Conservation (phyloP, 1,140 invertebrate species). For the Condylostylus longicornis region DNA sequence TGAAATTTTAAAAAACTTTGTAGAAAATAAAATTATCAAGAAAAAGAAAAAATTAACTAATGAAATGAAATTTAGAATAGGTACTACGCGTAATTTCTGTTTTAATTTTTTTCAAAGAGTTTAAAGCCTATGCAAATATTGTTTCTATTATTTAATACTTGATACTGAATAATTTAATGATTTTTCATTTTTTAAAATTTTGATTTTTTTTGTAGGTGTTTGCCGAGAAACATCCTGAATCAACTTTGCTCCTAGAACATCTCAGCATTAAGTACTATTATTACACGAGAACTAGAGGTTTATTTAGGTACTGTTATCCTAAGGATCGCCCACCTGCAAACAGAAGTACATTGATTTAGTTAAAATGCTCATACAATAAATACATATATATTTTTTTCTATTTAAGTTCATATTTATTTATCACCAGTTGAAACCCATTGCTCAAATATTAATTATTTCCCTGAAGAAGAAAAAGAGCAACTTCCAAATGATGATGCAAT, state of each 20-base stretch:
- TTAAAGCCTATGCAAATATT: no score
- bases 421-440: conserved; percentile 89
- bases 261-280: conserved; percentile 71
- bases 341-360: conserved; percentile 43
- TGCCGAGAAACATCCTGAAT: conserved; percentile 50
- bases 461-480: conserved; percentile 26
- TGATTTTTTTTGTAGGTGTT: conserved; percentile 48
- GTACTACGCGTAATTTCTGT: no score
- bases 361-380: not conserved
- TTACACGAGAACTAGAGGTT: conserved; percentile 71
- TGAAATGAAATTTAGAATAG: no score
- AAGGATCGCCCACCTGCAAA: conserved; percentile 59
- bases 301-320: conserved; percentile 82
- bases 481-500: conserved; percentile 26
- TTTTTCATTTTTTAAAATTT: not conserved
- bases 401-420: conserved; percentile 75
- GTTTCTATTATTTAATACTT: no score
- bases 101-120: no score
- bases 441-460: conserved; percentile 85
- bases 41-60: no score
- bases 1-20: no score
- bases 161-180: no score
- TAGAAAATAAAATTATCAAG: no score
- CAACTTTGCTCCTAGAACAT: conserved; percentile 55
- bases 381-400: conserved; percentile 18